phyloP scores from a whole-genome alignment of 2,888 invertebrate genomes.

The Meiosimyza decipiens region DNA sequence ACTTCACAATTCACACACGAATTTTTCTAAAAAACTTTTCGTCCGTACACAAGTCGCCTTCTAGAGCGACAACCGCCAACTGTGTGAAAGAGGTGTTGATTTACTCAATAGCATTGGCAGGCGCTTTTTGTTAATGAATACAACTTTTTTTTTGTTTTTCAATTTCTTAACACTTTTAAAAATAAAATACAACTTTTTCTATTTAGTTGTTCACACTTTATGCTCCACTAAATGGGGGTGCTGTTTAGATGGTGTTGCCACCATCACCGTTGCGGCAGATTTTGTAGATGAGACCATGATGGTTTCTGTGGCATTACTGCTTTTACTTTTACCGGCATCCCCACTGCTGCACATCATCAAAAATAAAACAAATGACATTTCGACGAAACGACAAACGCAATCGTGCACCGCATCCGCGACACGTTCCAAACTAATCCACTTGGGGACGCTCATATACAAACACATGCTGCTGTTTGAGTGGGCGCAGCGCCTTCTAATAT shows the following conservation, averaged over 20 bases:
- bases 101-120: neutral
- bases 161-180: slow-evolving; percentile 8
- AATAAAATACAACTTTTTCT: slow-evolving; percentile 16
- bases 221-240: slow-evolving; percentile 23
- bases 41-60: slow-evolving; percentile 11
- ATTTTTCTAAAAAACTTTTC: neutral
- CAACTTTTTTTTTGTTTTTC: slow-evolving; percentile 19
- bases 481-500: neutral
- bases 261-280: slow-evolving; percentile 21
- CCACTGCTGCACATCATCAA: slow-evolving; percentile 45
- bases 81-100: neutral
- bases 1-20: neutral
- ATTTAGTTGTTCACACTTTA: slow-evolving; percentile 14
- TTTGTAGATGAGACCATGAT: neutral
- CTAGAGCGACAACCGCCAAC: slow-evolving; percentile 27
- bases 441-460: slow-evolving; percentile 51
- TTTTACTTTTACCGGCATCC: neutral
- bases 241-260: slow-evolving; percentile 19
- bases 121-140: neutral
- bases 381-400: slow-evolving; percentile 47
- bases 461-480: slow-evolving; percentile 46
- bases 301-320: neutral
- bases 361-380: slow-evolving; percentile 49
- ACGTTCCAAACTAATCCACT: slow-evolving; percentile 52
- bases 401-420: slow-evolving; percentile 48